phyloP scores from a whole-genome alignment of 2,888 invertebrate genomes.

The Notodonta ziczac region DNA sequence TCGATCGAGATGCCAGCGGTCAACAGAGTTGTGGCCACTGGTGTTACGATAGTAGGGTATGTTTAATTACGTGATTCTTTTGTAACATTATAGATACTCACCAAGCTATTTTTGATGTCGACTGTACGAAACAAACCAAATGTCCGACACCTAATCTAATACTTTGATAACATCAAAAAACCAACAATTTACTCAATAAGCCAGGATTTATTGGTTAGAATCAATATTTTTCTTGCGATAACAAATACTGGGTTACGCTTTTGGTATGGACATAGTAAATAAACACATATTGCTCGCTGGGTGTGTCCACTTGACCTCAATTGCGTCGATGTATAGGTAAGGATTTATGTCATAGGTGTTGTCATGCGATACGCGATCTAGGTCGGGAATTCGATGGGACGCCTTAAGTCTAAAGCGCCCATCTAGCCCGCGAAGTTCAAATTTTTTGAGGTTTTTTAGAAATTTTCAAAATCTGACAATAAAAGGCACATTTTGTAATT shows the following conservation, averaged over 20 bases:
- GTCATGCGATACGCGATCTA: constrained; percentile 7
- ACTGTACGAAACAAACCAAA: constrained; percentile 4
- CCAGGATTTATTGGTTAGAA: constrained; percentile 28
- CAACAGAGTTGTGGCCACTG: too few relatives aligned
- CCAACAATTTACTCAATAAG: constrained; percentile 21
- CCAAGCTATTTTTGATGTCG: too few relatives aligned
- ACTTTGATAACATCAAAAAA: constrained; percentile 7
- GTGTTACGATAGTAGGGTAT: too few relatives aligned
- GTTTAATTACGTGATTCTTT: too few relatives aligned
- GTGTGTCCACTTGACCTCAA: constrained; percentile 62
- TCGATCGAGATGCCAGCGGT: too few relatives aligned
- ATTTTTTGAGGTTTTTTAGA: too few relatives aligned
- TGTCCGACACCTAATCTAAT: constrained; percentile 33
- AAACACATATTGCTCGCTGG: constrained; percentile 40
- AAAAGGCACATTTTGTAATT: too few relatives aligned
- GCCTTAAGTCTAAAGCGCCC: too few relatives aligned
- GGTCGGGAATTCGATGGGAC: not conserved
- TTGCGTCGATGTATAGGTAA: constrained; percentile 44
- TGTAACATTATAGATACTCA: too few relatives aligned
- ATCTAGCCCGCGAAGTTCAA: too few relatives aligned
- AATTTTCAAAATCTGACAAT: too few relatives aligned
- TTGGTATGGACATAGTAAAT: constrained; percentile 22
- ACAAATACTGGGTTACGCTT: constrained; percentile 37
- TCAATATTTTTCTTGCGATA: constrained; percentile 44
- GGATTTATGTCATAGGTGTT: constrained; percentile 30